These are phyloP conservation scores for Gavia stellata DNA, from an alignment of 2,113 vertebrate species.

Conservation along the genomic window DNA sequence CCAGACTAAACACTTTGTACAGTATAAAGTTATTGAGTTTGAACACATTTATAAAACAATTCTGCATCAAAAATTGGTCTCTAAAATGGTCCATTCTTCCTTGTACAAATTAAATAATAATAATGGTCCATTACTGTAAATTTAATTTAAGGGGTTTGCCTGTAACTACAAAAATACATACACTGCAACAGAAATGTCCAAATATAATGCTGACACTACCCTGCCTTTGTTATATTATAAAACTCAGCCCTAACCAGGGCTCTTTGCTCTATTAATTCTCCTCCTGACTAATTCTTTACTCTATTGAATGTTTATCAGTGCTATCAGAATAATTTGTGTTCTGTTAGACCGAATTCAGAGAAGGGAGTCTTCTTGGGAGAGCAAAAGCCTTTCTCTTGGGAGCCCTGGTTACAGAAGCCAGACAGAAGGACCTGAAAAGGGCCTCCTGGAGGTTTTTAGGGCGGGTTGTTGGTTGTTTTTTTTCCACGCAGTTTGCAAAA, in stretches of 20 bases:
- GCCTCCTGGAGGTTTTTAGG: not conserved
- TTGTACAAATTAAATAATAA: not conserved
- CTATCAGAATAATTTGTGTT: not conserved
- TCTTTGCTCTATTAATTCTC: not conserved
- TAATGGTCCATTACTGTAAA: not conserved
- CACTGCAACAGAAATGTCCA: not conserved
- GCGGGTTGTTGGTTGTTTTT: not conserved
- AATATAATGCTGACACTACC: not conserved
- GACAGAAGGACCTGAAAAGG: not conserved
- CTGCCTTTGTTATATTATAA: not conserved
- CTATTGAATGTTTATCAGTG: not conserved
- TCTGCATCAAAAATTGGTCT: not conserved
- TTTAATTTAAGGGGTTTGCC: not conserved
- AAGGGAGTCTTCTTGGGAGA: not conserved
- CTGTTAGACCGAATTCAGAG: not conserved
- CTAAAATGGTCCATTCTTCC: not conserved
- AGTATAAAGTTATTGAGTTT: not conserved
- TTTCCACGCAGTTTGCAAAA: not conserved
- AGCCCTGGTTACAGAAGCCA: not conserved
- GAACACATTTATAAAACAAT: not conserved
- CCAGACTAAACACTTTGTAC: not conserved
- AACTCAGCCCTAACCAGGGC: not conserved
- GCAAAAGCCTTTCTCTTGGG: not conserved
- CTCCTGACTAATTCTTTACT: not conserved
- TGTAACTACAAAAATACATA: not conserved